phyloP scores from a whole-genome alignment of 2,113 vertebrate genomes.

The Gymnorhina tibicen region DNA sequence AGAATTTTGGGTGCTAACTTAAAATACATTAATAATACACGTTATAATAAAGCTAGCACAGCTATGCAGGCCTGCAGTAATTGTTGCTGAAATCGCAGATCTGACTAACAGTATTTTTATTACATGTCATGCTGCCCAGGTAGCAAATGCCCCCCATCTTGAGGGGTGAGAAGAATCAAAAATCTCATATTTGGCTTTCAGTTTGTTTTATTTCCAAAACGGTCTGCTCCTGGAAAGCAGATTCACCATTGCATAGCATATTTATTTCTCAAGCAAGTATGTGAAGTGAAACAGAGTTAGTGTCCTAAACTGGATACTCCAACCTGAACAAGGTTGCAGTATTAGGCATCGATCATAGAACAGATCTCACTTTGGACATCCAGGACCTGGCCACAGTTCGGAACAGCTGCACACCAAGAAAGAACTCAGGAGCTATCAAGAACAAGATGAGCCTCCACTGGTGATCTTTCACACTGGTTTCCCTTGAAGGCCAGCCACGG shows the following conservation, averaged over 20 bases:
- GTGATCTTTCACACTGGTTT: not conserved
- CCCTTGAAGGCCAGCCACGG: not conserved
- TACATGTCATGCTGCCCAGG: not conserved
- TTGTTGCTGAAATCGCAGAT: not conserved
- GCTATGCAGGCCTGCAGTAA: not conserved
- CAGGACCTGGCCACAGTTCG: not conserved
- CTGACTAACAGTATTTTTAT: not conserved
- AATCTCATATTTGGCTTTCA: not conserved
- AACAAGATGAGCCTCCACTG: not conserved
- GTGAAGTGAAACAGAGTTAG: not conserved
- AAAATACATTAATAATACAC: not conserved
- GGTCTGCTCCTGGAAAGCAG: not conserved
- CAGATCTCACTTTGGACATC: not conserved
- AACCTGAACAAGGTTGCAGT: not conserved
- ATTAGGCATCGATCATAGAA: not conserved
- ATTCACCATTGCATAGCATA: not conserved
- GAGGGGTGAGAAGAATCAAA: not conserved
- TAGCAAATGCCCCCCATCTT: not conserved
- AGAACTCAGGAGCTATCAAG: not conserved
- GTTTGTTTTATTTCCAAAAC: not conserved
- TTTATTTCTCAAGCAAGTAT: not conserved
- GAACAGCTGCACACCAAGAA: not conserved
- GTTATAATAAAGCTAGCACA: not conserved
- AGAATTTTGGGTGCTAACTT: not conserved
- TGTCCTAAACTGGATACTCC: not conserved